These are phyloP conservation scores for Mus pahari DNA, from an alignment of 2,113 vertebrate species.

Conservation along the genomic window DNA sequence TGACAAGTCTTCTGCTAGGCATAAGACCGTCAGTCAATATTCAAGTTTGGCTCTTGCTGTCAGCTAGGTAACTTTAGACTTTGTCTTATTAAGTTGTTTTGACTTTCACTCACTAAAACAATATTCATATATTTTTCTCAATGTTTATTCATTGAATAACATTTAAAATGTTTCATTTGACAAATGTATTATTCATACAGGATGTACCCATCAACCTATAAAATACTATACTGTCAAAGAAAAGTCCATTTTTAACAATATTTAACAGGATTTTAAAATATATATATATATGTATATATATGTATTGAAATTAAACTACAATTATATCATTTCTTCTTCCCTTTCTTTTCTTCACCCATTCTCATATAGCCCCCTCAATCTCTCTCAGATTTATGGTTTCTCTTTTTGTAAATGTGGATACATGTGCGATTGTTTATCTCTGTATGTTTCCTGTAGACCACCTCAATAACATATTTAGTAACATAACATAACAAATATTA, in stretches of 20 bases:
- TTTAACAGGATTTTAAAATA: not conserved
- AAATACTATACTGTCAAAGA: not conserved
- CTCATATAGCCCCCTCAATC: not conserved
- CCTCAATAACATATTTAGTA: not conserved
- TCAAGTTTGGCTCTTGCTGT: conserved; percentile 3
- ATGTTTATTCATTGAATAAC: conserved; percentile 6
- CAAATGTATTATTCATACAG: not conserved
- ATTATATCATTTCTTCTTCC: not conserved
- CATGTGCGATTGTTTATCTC: not conserved
- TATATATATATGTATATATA: not conserved
- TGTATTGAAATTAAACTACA: not conserved
- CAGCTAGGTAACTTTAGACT: not conserved
- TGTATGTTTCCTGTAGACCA: not conserved
- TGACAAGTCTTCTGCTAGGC: not conserved
- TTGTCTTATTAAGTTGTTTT: conserved; percentile 10
- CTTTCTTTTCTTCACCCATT: not conserved
- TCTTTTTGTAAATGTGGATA: not conserved
- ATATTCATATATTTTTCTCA: not conserved
- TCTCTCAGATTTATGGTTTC: not conserved
- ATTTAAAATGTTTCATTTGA: not conserved
- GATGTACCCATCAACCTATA: not conserved
- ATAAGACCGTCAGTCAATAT: not conserved
- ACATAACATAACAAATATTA: not conserved
- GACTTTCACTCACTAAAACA: not conserved
- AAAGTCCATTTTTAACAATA: not conserved